These are phyloP conservation scores for Pegea sp. DNA, from an alignment of 23 tunicate genomes.

Conservation along the genomic window DNA sequence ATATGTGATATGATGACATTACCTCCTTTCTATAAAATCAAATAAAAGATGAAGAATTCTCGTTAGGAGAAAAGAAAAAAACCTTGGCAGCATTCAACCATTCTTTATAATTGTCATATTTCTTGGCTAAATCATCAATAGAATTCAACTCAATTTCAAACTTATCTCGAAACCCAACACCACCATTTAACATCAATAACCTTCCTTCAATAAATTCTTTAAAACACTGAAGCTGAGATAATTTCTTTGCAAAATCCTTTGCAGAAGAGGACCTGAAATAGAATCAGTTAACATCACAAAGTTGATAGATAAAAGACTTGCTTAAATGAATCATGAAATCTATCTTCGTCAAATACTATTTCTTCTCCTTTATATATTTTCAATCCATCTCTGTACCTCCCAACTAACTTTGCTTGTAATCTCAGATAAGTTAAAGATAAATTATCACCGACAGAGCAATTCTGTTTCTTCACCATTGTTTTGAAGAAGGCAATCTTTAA, in stretches of 20 bases:
- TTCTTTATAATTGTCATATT: slow-evolving; percentile 56
- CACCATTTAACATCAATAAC: slow-evolving; percentile 58
- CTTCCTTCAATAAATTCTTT: slow-evolving; percentile 67
- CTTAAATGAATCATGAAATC: slow-evolving; percentile 41
- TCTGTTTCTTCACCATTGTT: slow-evolving; percentile 27
- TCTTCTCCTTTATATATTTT: slow-evolving; percentile 25
- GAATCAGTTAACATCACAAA: not conserved
- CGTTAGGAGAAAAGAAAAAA: not conserved
- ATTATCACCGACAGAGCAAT: slow-evolving; percentile 24
- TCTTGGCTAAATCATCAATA: slow-evolving; percentile 10
- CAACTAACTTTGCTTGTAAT: slow-evolving; percentile 65
- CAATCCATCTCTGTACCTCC: slow-evolving; percentile 52
- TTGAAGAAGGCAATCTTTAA: slow-evolving; percentile 43
- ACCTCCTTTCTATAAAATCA: slow-evolving; percentile 44
- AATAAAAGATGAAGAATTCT: not conserved
- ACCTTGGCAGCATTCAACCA: slow-evolving; percentile 61
- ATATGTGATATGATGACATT: slow-evolving; percentile 22
- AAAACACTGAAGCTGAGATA: slow-evolving; percentile 57
- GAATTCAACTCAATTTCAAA: slow-evolving; percentile 57
- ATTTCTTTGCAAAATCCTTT: slow-evolving; percentile 23
- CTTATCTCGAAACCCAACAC: slow-evolving; percentile 53
- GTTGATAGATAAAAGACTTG: not conserved
- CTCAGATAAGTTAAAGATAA: slow-evolving; percentile 35
- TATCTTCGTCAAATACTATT: slow-evolving; percentile 58
- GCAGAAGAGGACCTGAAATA: slow-evolving; percentile 16